Evolutionary conservation across 2,113 vertebrate species (phyloP), one percentile per base, ranked within the genome.

Genomic region (Xenopus laevis): DNA sequence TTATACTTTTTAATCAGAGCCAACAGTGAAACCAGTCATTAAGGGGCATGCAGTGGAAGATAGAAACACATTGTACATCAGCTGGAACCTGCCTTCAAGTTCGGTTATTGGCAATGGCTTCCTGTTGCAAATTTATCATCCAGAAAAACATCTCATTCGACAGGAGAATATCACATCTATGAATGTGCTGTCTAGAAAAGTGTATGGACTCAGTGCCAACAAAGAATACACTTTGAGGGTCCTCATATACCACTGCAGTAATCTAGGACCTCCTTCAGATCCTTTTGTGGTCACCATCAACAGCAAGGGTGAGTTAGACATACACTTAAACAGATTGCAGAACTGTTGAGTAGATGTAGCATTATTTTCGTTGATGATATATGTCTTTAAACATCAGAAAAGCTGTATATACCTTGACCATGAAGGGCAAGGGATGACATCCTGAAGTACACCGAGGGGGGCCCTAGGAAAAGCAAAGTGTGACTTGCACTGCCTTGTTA

Each of bases 21-120:
- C 96, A 83, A 93, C 87, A 69, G 81, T 91, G 84, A 94, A 92
- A 79, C 95, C 95, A 27, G 88, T 94, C 87, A 93, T 98, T 3
- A 95, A 96, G 86, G 89, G 89, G 69, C 92, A 89, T 87, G 91
- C 92, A 0, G 79, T 91, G 85, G 95, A 97, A 78, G 91, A 92
- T 57, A 93, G 92, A 71, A 95, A 95, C 70, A 89, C 85, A 0
- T 78, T 93, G 79, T 93, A 92, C 0, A 87, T 98, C 53, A 95
- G 86, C 83, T 99, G 96, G 96, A 91, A 86, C 30, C 81, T 98
- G 78, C 91, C 93, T 21, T 71, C 72, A 73, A 88, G 78, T 84
- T 86, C 78, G 0, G 89, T 82, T 72, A 81, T 82, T 13, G 95
- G 94, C 73, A 94, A 87, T 0, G 96, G 95, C 20, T 98, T 95